A percentile compares a stretch with the other conserved stretches of the same genome.
phyloP scores from a whole-genome alignment of 2,888 invertebrate species.

The Nomada hirtipes region DNA sequence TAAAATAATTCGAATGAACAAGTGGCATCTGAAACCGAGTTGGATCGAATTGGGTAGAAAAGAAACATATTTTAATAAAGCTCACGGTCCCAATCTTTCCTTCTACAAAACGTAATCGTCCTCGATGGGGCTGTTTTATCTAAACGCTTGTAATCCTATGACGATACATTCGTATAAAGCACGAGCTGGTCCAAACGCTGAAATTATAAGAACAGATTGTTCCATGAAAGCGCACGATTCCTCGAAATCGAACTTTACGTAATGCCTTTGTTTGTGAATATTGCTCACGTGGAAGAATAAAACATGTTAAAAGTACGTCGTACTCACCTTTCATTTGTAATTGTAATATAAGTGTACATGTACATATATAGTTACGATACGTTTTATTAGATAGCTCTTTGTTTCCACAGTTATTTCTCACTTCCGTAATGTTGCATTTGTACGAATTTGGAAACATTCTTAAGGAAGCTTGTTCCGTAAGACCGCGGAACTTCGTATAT shows the following conservation, averaged over 20 bases:
- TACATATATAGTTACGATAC: background rate
- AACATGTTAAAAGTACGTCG: slow-evolving; percentile 1
- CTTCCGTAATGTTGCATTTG: no score
- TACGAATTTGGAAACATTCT: no score
- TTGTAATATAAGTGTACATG: background rate
- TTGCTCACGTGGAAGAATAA: slow-evolving; percentile 15
- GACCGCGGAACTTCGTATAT: no score
- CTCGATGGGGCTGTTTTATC: no score
- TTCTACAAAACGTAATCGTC: background rate
- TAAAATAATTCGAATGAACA: slow-evolving; percentile 19
- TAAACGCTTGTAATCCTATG: no score
- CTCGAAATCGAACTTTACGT: background rate
- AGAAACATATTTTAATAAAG: slow-evolving; percentile 5
- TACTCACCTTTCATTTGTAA: slow-evolving; percentile 3
- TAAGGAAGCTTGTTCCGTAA: no score
- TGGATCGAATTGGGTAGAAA: slow-evolving; percentile 21
- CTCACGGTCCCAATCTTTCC: background rate
- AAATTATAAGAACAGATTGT: no score
- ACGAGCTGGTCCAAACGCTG: no score
- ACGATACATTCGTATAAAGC: no score
- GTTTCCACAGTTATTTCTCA: no score
- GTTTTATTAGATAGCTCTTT: no score
- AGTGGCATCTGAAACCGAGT: slow-evolving; percentile 18
- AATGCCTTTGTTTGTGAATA: background rate
- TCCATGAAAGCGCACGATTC: no score